These are phyloP conservation scores for Embiotoca jacksoni DNA, from an alignment of 2,113 vertebrate genomes.

Conservation along the genomic window DNA sequence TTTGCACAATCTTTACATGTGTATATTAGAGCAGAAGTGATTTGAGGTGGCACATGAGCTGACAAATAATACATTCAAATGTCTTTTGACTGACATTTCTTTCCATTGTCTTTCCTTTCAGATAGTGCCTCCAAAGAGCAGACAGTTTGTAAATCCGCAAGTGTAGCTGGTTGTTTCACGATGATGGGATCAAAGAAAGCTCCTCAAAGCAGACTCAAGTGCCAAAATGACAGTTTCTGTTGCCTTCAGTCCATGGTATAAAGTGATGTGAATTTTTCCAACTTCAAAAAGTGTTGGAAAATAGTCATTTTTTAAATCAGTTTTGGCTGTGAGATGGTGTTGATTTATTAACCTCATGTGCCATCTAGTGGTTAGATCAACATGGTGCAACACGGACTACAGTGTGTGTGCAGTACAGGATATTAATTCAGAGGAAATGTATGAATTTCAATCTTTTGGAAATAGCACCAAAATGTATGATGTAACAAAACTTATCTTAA, in stretches of 20 bases:
- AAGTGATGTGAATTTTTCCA: not conserved
- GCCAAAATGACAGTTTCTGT: not conserved
- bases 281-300: not conserved
- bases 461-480: not conserved
- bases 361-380: slow-evolving; percentile 65
- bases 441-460: not conserved
- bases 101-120: not conserved
- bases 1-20: not conserved
- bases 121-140: not conserved
- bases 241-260: not conserved
- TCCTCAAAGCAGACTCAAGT: slow-evolving; percentile 14
- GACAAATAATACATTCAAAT: not conserved
- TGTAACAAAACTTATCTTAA: not conserved
- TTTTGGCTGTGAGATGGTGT: not conserved
- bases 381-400: slow-evolving; percentile 8
- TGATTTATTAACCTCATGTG: slow-evolving; percentile 37
- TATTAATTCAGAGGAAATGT: not conserved
- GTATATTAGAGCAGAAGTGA: not conserved
- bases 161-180: slow-evolving; percentile 12
- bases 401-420: not conserved
- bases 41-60: not conserved
- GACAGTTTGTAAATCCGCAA: not conserved
- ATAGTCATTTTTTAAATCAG: not conserved
- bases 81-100: slow-evolving; percentile 7
- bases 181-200: slow-evolving; percentile 10